phyloP scores from a whole-genome alignment of 2,888 invertebrate species.

The Leptopilina syphax region DNA sequence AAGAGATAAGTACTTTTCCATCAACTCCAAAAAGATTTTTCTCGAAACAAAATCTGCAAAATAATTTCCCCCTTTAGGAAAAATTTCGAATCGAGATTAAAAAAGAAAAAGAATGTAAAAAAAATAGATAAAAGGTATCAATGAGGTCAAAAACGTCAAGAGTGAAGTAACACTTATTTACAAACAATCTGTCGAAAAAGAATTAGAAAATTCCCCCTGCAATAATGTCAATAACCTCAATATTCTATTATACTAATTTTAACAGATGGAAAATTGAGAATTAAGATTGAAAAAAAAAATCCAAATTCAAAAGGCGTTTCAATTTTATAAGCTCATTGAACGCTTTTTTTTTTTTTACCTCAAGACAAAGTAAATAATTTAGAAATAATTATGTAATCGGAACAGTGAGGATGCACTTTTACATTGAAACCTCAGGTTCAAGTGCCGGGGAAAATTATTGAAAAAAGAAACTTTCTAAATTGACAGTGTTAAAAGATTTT shows the following conservation, averaged over 20 bases:
- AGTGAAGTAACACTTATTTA: constrained; percentile 1
- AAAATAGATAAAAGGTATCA: constrained; percentile 18
- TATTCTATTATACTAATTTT: not conserved
- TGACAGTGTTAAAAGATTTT: constrained; percentile 42
- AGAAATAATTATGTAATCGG: constrained; percentile 59
- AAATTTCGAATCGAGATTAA: not conserved
- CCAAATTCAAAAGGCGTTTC: not conserved
- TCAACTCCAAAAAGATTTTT: too few species aligned
- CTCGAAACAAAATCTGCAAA: too few species aligned
- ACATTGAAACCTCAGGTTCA: constrained; percentile 20
- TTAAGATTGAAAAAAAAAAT: not conserved
- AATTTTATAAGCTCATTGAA: constrained; percentile 1
- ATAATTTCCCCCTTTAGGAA: too few species aligned
- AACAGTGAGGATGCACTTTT: constrained; percentile 49
- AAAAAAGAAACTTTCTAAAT: constrained; percentile 18
- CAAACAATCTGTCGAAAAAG: not conserved
- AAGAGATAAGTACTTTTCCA: too few species aligned
- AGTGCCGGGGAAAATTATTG: not conserved
- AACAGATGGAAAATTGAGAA: constrained; percentile 2
- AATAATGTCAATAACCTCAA: constrained; percentile 3
- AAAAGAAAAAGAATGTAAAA: not conserved
- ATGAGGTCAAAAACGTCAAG: constrained; percentile 34
- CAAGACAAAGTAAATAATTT: constrained; percentile 41
- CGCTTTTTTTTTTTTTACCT: not conserved
- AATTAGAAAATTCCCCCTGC: not conserved